Conservation (phyloP, 2,888 invertebrate species). For the Zhuqinia jingwanae region DNA sequence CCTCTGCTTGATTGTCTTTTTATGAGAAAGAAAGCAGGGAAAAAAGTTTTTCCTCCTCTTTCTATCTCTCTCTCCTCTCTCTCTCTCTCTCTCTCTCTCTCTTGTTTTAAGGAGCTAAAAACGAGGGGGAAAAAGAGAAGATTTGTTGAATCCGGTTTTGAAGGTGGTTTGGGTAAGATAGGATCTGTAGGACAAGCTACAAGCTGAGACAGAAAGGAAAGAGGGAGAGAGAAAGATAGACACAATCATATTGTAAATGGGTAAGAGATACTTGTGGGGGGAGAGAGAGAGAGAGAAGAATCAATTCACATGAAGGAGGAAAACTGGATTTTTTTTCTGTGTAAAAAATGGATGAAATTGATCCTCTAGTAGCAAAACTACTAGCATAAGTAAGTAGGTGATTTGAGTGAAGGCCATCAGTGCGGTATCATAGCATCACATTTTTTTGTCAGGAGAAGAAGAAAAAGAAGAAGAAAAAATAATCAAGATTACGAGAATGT, state of each 20-base stretch:
- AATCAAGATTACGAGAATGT: conserved; percentile 28
- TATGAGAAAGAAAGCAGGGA: neutral
- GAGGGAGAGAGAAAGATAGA: neutral
- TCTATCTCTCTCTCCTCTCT: too few relatives aligned
- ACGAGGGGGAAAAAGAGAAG: neutral
- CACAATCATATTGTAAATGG: conserved; percentile 45
- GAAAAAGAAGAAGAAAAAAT: too few relatives aligned
- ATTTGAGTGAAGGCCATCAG: conserved; percentile 53
- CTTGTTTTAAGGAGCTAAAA: too few relatives aligned
- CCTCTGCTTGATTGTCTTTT: neutral
- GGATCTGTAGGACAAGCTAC: neutral
- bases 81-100: too few relatives aligned
- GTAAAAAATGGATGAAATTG: conserved; percentile 30
- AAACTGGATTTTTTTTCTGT: neutral
- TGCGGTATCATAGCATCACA: conserved; percentile 5
- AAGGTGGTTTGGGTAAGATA: neutral
- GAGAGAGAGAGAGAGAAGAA: neutral
- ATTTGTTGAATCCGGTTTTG: conserved; percentile 2
- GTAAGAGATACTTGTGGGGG: neutral
- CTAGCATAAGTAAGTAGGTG: neutral
- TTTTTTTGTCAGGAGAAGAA: conserved; percentile 36
- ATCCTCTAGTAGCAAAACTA: neutral
- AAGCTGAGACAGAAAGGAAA: neutral
- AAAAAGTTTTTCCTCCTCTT: neutral
- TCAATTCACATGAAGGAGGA: neutral